Percentiles rank a stretch among this genome's conserved stretches.
Conservation (phyloP, 2,797 vertebrate genomes). For the Syndactyla subalaris region DNA sequence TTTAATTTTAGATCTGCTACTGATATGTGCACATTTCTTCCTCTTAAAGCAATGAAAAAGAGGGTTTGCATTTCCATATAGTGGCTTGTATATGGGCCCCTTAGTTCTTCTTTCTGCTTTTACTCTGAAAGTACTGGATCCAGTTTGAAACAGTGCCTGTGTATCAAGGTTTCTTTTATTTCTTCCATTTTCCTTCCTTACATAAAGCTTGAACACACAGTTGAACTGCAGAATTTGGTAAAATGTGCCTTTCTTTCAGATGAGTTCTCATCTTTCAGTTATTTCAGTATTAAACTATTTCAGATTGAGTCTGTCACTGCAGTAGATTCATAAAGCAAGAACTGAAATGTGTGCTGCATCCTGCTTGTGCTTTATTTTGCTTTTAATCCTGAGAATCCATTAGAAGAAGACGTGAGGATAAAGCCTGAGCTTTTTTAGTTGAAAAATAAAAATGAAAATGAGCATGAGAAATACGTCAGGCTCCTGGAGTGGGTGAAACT, state of each 20-base stretch:
- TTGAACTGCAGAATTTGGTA: neutral
- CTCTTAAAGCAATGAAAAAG: neutral
- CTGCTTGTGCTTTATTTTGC: neutral
- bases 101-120: neutral
- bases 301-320: neutral
- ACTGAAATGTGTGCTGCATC: neutral
- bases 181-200: neutral
- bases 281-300: neutral
- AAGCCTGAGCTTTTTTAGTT: neutral
- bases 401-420: neutral
- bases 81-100: accelerated
- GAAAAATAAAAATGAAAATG: neutral
- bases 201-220: neutral
- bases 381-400: neutral
- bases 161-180: neutral
- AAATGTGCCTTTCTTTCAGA: neutral
- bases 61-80: neutral
- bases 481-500: neutral
- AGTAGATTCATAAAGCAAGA: neutral
- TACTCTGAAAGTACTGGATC: neutral
- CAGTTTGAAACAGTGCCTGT: neutral
- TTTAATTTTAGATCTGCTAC: neutral
- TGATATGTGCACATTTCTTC: neutral
- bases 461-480: neutral
- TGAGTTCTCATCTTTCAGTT: neutral